Conservation (phyloP, 2,888 invertebrate genomes). For the Cephus pygmeus region DNA sequence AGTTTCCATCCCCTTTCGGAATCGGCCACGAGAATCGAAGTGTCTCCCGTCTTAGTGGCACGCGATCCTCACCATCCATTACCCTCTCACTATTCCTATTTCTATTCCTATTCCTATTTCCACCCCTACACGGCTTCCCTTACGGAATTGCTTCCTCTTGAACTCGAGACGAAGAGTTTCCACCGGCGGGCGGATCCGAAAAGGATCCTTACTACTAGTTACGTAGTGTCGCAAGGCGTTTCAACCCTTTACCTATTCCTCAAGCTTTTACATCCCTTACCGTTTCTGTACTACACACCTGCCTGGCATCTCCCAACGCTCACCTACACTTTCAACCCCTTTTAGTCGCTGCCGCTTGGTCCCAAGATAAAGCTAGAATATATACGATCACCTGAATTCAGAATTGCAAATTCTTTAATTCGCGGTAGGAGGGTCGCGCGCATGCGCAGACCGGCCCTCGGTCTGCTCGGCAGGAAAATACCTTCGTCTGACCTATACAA, state of each 20-base stretch:
- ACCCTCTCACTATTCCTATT: background rate
- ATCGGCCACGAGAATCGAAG: background rate
- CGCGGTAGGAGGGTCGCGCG: constrained; percentile 46
- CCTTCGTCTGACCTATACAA: constrained; percentile 65
- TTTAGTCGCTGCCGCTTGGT: background rate
- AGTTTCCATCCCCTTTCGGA: background rate
- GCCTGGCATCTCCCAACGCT: background rate
- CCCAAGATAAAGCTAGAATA: background rate
- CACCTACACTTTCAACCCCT: background rate
- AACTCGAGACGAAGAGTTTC: background rate
- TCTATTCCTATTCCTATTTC: background rate
- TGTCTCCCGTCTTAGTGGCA: background rate
- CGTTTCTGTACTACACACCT: background rate
- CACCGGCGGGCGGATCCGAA: background rate
- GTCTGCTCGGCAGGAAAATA: constrained; percentile 57
- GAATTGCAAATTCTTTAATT: constrained; percentile 67
- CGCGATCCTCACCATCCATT: background rate
- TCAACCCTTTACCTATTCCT: background rate
- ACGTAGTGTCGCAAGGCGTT: background rate
- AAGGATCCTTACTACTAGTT: background rate
- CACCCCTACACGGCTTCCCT: background rate
- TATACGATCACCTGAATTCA: constrained; percentile 58
- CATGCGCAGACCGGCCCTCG: constrained; percentile 28
- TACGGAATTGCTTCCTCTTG: background rate
- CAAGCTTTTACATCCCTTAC: background rate